A percentile compares a stretch with the other conserved stretches of the same genome.
These are phyloP conservation scores for Globia sparganii DNA, from an alignment of 2,888 invertebrate species.

Conservation along the genomic window DNA sequence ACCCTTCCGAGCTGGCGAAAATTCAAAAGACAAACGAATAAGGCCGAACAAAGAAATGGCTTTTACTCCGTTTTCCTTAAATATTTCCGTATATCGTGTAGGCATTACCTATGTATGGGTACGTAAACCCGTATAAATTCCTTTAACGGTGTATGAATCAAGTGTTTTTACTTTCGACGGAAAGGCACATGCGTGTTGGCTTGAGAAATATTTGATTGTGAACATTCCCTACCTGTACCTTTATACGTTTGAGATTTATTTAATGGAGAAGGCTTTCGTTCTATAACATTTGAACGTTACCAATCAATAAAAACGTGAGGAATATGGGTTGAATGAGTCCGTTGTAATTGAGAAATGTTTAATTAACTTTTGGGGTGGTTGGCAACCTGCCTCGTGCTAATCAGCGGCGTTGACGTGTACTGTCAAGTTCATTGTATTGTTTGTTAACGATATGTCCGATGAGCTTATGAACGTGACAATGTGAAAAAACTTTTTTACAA, in stretches of 20 bases:
- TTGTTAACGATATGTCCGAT: not conserved
- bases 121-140: conserved; percentile 59
- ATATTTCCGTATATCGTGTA: conserved; percentile 69
- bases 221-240: conserved; percentile 9
- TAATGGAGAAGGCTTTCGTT: conserved; percentile 6
- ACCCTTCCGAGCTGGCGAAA: conserved; percentile 76
- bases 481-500: too few relatives aligned
- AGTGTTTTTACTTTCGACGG: conserved; percentile 56
- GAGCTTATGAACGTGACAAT: not conserved
- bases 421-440: conserved; percentile 3
- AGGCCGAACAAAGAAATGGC: conserved; percentile 79
- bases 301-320: conserved; percentile 31
- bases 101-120: conserved; percentile 55
- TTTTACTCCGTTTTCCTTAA: conserved; percentile 77
- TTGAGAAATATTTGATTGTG: conserved; percentile 45
- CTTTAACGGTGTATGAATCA: conserved; percentile 60
- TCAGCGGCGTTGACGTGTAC: conserved; percentile 18
- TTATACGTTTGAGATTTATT: conserved; percentile 15
- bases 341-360: conserved; percentile 51
- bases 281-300: conserved; percentile 4
- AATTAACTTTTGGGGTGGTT: conserved; percentile 47
- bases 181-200: conserved; percentile 44
- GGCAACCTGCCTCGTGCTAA: conserved; percentile 9
- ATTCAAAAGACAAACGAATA: conserved; percentile 85
- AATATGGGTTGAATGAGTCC: conserved; percentile 20